These are phyloP conservation scores for Noctua janthe DNA, from an alignment of 2,888 invertebrate species.

Conservation along the genomic window DNA sequence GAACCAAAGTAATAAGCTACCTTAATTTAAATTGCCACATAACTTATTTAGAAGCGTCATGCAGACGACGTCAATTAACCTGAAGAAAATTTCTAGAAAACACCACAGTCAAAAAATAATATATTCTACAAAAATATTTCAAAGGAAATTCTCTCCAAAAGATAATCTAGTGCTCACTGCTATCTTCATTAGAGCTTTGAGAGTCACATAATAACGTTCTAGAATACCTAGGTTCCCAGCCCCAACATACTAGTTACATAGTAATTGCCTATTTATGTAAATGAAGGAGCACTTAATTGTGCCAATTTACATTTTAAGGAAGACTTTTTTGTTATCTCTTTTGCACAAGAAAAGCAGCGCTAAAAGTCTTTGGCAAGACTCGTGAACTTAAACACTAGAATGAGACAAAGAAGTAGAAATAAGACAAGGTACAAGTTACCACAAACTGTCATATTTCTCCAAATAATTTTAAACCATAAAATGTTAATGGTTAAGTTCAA, in stretches of 20 bases:
- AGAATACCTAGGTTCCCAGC: conserved; percentile 26
- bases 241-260: conserved; percentile 52
- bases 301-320: conserved; percentile 57
- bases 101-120: background rate
- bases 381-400: conserved; percentile 39
- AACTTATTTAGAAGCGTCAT: background rate
- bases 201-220: conserved; percentile 22
- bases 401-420: conserved; percentile 36
- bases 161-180: background rate
- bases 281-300: conserved; percentile 52
- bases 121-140: background rate
- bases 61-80: background rate
- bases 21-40: background rate
- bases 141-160: background rate
- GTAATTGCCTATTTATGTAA: conserved; percentile 61
- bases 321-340: conserved; percentile 55
- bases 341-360: conserved; percentile 34
- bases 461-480: too few relatives aligned
- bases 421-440: background rate
- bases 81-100: background rate
- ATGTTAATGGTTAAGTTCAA: too few relatives aligned
- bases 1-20: background rate
- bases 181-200: conserved; percentile 17
- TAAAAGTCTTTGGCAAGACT: conserved; percentile 40
- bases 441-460: too few relatives aligned